Evolutionary conservation across 2,888 invertebrate species (phyloP), one percentile per base, ranked within the genome.

Genomic region (Limnephilus marmoratus): DNA sequence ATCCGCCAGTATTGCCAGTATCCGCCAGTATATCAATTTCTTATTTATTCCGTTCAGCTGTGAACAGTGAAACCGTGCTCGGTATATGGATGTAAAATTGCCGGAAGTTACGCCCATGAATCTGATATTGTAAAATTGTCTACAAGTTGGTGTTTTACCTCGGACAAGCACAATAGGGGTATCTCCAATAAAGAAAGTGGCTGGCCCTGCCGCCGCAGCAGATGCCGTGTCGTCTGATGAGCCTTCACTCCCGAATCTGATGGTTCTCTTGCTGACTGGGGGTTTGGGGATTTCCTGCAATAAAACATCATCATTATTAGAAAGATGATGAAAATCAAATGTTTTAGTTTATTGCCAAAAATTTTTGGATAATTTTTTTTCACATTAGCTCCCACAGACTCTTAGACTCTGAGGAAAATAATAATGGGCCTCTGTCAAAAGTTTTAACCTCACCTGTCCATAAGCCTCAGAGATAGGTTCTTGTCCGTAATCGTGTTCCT

Each of bases 161-260:
- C 68, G 68, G 68, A 68, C 68, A 68, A 68, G 68, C 24, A 95
- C 94, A 91, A 96, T 96, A 81, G 96, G 96, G 82, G 96, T 96
- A 88, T 96, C 96, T 89, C 96, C 96, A 91, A 96, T 96, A 92
- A 95, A 96, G 94, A 96, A 96, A 0, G 96, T 96, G 0, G 95
- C 95, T 34, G 96, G 96, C 13, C 96, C 95, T 4, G 95, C 94
- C 93, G 96, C 96, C 0, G 96, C 95, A 0, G 93, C 96, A 95
- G 82, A 95, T 95, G 2, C 96, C 95, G 0, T 96, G 96, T 9
- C 95, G 95, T 86, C 96, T 96, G 88, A 96, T 95, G 9, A 96
- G 92, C 96, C 96, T 9, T 96, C 96, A 93, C 96, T 96, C 94
- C 96, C 96, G 83, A 96, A 96, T 96, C 96, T 95, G 91, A 96